phyloP scores from a whole-genome alignment of 2,113 vertebrate species.

The Hyperopisus bebe region DNA sequence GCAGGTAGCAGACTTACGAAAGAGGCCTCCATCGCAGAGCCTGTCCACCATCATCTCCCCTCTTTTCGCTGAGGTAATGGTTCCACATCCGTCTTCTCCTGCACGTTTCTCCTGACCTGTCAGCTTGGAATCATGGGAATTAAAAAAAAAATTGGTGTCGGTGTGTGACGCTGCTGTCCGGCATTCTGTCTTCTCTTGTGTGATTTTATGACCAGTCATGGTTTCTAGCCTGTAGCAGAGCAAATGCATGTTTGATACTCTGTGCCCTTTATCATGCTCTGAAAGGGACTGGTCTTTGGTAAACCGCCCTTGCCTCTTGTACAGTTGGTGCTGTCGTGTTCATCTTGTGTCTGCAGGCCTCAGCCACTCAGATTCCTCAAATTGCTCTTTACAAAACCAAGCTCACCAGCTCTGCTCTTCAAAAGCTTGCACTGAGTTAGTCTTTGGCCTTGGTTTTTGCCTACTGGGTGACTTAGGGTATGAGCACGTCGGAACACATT shows the following conservation, averaged over 20 bases:
- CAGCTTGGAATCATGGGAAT: neutral
- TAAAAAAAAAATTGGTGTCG: neutral
- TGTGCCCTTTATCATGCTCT: neutral
- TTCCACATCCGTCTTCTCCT: neutral
- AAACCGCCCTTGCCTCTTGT: neutral
- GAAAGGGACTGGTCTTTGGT: neutral
- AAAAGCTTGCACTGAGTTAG: neutral
- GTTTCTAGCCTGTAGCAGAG: neutral
- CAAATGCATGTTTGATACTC: neutral
- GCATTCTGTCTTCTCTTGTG: neutral
- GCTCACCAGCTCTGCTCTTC: neutral
- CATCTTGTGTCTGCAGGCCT: neutral
- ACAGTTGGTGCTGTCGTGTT: neutral
- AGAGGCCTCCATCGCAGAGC: conserved; percentile 88
- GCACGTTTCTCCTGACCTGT: neutral
- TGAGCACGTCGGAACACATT: neutral
- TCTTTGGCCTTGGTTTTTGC: neutral
- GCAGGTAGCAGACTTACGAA: conserved; percentile 78
- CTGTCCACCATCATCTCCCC: conserved; percentile 87
- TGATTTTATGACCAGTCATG: neutral
- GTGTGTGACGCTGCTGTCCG: neutral
- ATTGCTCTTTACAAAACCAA: neutral
- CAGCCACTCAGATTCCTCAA: neutral
- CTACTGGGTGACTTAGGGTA: neutral
- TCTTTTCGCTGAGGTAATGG: conserved; percentile 84